A percentile compares a stretch with the other conserved stretches of the same genome.
phyloP scores from a whole-genome alignment of 2,888 invertebrate species.

The Eristalis arbustorum region DNA sequence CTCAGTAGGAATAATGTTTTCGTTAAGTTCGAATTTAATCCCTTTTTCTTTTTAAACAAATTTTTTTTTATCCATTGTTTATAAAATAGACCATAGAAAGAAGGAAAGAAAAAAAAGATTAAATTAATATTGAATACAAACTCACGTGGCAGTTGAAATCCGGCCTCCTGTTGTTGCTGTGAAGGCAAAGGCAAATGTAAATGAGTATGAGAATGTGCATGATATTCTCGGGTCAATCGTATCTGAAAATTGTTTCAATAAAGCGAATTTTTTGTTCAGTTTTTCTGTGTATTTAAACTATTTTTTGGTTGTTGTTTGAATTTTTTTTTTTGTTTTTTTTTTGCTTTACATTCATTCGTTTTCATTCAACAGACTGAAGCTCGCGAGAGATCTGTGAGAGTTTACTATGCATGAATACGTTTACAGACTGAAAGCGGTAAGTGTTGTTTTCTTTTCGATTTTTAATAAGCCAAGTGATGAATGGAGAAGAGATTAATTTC shows the following conservation, averaged over 20 bases:
- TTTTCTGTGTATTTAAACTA: constrained; percentile 66
- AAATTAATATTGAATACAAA: constrained; percentile 78
- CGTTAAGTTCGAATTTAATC: constrained; percentile 8
- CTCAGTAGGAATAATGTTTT: neutral
- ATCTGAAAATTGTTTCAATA: constrained; percentile 83
- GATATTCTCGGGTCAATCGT: constrained; percentile 97
- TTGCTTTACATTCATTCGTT: constrained; percentile 51
- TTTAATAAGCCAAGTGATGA: constrained; percentile 44
- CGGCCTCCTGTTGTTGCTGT: constrained; percentile 86
- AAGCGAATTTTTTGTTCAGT: constrained; percentile 75
- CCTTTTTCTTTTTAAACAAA: neutral
- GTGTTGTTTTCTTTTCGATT: neutral
- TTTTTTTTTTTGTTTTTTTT: neutral
- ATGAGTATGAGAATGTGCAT: constrained; percentile 95
- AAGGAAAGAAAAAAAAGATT: neutral
- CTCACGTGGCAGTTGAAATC: constrained; percentile 84
- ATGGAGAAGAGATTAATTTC: constrained; percentile 52
- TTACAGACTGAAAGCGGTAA: constrained; percentile 59
- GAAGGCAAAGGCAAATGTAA: constrained; percentile 95
- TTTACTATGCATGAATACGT: constrained; percentile 9
- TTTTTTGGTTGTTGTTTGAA: constrained; percentile 46
- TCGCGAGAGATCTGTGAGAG: constrained; percentile 43
- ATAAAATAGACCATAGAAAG: neutral
- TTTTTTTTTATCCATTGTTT: neutral
- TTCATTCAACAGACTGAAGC: constrained; percentile 65